Percentiles rank a stretch among this genome's conserved stretches.
phyloP scores from a whole-genome alignment of 1,140 invertebrate genomes.

The Tetramorium parvispinum region DNA sequence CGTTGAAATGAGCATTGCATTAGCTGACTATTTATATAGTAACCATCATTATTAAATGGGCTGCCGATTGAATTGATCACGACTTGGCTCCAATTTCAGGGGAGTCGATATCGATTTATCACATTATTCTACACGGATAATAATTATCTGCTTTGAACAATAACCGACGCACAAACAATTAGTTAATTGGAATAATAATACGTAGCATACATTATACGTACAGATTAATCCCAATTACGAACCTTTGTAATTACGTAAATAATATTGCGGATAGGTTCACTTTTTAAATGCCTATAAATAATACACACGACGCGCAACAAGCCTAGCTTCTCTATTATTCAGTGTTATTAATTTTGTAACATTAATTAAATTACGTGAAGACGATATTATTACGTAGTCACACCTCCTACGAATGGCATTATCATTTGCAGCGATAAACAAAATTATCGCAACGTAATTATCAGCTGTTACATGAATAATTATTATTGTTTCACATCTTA shows the following conservation, averaged over 20 bases:
- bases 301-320: not conserved
- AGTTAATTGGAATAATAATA: slow-evolving; percentile 69
- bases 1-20: not conserved
- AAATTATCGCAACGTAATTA: not conserved
- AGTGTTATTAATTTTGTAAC: slow-evolving; percentile 21
- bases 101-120: not conserved
- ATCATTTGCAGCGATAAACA: not conserved
- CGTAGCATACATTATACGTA: slow-evolving; percentile 6
- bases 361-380: slow-evolving; percentile 3
- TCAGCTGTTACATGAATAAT: not conserved
- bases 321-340: not conserved
- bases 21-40: not conserved
- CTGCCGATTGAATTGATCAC: slow-evolving; percentile 1
- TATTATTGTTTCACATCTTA: not conserved
- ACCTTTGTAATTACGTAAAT: slow-evolving; percentile 28
- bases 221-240: slow-evolving; percentile 40
- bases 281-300: not conserved
- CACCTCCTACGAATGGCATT: not conserved
- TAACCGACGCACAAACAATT: slow-evolving; percentile 33
- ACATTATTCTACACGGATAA: slow-evolving; percentile 2
- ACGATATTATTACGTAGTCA: not conserved
- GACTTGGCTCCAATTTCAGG: not conserved
- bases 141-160: slow-evolving; percentile 46
- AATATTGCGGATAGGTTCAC: not conserved
- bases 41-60: not conserved